Percentiles rank a stretch among this genome's conserved stretches.
Evolutionary conservation across 2,797 vertebrate genomes (phyloP).

Genomic region (Pangasius sanitwongsei): DNA sequence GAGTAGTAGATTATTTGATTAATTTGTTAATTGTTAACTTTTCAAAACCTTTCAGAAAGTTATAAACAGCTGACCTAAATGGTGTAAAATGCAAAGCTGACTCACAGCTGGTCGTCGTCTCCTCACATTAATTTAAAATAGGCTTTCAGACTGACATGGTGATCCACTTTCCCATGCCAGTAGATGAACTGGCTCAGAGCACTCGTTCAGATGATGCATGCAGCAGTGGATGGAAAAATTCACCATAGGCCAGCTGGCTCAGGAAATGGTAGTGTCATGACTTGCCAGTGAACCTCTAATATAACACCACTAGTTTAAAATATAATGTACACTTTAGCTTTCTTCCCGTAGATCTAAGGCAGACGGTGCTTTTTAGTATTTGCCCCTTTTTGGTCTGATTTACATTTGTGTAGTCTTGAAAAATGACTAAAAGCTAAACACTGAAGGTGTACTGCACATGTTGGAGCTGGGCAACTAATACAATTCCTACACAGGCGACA

Average conservation of each 20-base stretch:
- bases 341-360: constrained; percentile 19
- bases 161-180: constrained; percentile 40
- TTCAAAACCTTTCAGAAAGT: background rate
- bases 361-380: background rate
- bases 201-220: constrained; percentile 22
- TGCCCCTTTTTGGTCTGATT: background rate
- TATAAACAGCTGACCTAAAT: constrained; percentile 8
- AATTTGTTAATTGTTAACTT: background rate
- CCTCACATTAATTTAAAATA: constrained; percentile 24
- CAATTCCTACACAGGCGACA: background rate
- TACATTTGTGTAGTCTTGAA: background rate
- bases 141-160: constrained; percentile 14
- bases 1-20: background rate
- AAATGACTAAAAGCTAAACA: constrained; percentile 4
- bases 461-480: background rate
- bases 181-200: constrained; percentile 23
- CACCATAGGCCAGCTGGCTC: constrained; percentile 11
- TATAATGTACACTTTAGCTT: constrained; percentile 34
- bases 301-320: constrained; percentile 34
- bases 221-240: constrained; percentile 34
- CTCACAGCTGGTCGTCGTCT: constrained; percentile 12
- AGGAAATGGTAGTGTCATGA: constrained; percentile 26
- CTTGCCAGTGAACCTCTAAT: constrained; percentile 32
- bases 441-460: background rate
- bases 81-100: constrained; percentile 7